Evolutionary conservation across 2,797 vertebrate species (phyloP), one percentile per base, ranked within the genome.

Genomic region (Pelochelys cantorii): DNA sequence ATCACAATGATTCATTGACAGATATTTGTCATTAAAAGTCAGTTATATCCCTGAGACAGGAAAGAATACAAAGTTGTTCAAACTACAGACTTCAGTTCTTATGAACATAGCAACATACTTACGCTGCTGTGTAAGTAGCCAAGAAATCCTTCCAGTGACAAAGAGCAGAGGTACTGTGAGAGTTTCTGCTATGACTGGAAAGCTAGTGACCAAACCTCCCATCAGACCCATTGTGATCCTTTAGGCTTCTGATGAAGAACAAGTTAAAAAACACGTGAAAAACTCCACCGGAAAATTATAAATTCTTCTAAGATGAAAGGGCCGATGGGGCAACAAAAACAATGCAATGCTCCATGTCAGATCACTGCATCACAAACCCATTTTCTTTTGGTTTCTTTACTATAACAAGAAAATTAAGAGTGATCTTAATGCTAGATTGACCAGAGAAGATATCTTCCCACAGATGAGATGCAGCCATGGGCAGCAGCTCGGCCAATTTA

Each of bases 31-130:
- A 57, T 87, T 86, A 87, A 11, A 87, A 86, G 22, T 81, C 20
- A 88, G 84, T 57, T 27, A 74, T 34, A 83, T 22, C 10, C 7
- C 34, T 2, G 71, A 42, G 15, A 18, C 75, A 77, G 52, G 71
- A 60, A 11, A 79, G 12, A 88, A 87, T 71, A 52, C 6, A 11
- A 85, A 65, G 2, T 11, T 78, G 23, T 29, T 91, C 18, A 93
- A 3, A 84, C 53, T 7, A 54, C 11, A 5, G 7, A 55, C 0
- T 1, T 88, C 0, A 0, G 14, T 75, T 25, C 2, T 75, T 86
- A 79, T 65, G 34, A 59, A 31, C 37, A 11, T 37, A 81, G 17
- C 53, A 17, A 55, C 29, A 29, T 31, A 65, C 29, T 17, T 65
- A n/a, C 17, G 6, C n/a, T 62, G 2, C 5, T 83, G 27, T 42